Evolutionary conservation across 2,888 invertebrate species (phyloP), one percentile per base, ranked within the genome.

Genomic region (Matsumyia berberina): DNA sequence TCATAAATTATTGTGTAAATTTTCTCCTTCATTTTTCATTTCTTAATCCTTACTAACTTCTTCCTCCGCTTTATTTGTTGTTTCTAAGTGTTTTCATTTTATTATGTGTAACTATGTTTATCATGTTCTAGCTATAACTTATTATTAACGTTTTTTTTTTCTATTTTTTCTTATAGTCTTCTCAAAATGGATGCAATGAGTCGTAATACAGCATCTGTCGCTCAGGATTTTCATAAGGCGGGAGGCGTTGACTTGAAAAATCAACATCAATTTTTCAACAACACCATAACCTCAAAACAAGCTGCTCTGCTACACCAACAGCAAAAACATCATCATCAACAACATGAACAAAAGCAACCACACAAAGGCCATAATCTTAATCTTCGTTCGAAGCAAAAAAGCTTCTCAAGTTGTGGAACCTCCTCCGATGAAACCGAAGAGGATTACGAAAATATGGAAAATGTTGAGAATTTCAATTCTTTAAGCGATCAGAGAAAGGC

Each of bases 201-300:
- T 90, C 92, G 92, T 86, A 92, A 92, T 81, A 92, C 92, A 88
- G 91, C 92, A 89, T 92, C 92, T 87, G 92, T 92, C 90, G 92
- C 92, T 90, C 92, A 92, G 93, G 94, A 93, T 93, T 94, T 94
- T 94, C 94, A 92, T 94, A 94, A 94, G 92, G 93, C 94, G 93
- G 93, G 93, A 92, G 94, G 92, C 92, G 92, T 92, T 90, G 91
- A 90, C 89, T 90, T 91, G 91, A 91, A 91, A 86, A 87, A 79
- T 85, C 37, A 85, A 80, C 86, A 86, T 33, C 87, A 83, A 78
- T 86, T 86, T 86, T 78, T 73, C 85, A 87, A 81, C 86, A 88
- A 82, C 87, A 88, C 58, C 87, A 87, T 55, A 73, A 77, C 69
- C 77, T 83, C 87, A 69, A 87, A 87, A 64, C 74, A 83, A 73